These are phyloP conservation scores for Morinoia aosen DNA, from an alignment of 2,888 invertebrate species.

Conservation along the genomic window DNA sequence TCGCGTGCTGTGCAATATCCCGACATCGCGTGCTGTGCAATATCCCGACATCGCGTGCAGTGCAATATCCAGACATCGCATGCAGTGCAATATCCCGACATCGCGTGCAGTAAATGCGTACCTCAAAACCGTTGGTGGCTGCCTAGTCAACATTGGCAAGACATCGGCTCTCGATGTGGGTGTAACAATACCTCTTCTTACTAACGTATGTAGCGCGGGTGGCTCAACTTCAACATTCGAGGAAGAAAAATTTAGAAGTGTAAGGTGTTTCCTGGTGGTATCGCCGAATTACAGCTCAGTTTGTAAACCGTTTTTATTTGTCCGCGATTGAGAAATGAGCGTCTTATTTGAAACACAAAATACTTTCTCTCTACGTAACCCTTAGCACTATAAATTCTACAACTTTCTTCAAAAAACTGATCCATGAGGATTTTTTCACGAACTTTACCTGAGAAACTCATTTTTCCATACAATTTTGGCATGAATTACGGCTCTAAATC, in stretches of 20 bases:
- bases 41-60: neutral
- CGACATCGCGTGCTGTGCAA: neutral
- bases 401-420: no score
- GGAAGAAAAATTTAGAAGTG: neutral
- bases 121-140: neutral
- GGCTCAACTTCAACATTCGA: neutral
- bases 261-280: neutral
- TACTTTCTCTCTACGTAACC: no score
- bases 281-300: neutral
- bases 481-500: neutral
- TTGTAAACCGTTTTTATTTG: neutral
- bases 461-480: neutral
- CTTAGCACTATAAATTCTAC: no score
- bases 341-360: neutral
- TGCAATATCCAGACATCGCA: neutral
- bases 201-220: neutral
- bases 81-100: neutral
- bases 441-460: neutral
- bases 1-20: neutral
- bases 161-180: neutral
- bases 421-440: no score
- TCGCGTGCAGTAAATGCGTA: neutral
- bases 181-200: neutral
- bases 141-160: neutral
- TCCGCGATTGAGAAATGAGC: neutral